These are phyloP conservation scores for Diphyllodes magnificus DNA, from an alignment of 2,113 vertebrate genomes.

Conservation along the genomic window DNA sequence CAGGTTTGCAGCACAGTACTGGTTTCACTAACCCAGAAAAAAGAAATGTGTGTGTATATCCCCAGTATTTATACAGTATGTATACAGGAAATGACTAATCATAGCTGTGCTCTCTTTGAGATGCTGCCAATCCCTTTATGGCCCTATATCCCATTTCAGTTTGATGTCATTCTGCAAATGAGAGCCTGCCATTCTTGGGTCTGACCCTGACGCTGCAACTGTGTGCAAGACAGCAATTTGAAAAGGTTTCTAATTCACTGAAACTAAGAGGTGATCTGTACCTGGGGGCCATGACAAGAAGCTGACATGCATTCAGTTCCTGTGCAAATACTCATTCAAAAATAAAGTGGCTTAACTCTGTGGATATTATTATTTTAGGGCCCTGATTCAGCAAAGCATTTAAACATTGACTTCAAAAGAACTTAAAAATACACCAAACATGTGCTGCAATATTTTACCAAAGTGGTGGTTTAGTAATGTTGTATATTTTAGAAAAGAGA, in stretches of 20 bases:
- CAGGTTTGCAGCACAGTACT: not conserved
- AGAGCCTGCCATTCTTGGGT: not conserved
- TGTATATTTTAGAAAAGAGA: not conserved
- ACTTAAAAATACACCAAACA: not conserved
- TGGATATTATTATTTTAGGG: constrained; percentile 10
- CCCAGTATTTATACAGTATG: not conserved
- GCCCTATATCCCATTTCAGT: not conserved
- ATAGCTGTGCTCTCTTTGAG: constrained; percentile 22
- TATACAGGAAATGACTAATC: constrained; percentile 46
- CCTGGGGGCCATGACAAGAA: not conserved
- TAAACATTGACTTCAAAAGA: constrained; percentile 18
- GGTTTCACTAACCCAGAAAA: not conserved
- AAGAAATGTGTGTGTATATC: too few relatives aligned
- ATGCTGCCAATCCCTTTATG: constrained; percentile 18
- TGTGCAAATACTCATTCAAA: not conserved
- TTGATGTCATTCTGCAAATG: constrained; percentile 4
- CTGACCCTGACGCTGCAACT: not conserved
- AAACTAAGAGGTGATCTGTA: not conserved
- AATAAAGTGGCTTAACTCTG: not conserved
- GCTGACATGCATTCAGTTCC: not conserved
- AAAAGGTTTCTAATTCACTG: not conserved
- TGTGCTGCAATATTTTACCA: not conserved
- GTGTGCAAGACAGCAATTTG: not conserved
- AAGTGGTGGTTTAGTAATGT: not conserved
- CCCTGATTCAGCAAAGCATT: constrained; percentile 32